Percentiles rank a stretch among this genome's conserved stretches.
phyloP scores from a whole-genome alignment of 2,888 invertebrate genomes.

The Drosophila kambysellisi region DNA sequence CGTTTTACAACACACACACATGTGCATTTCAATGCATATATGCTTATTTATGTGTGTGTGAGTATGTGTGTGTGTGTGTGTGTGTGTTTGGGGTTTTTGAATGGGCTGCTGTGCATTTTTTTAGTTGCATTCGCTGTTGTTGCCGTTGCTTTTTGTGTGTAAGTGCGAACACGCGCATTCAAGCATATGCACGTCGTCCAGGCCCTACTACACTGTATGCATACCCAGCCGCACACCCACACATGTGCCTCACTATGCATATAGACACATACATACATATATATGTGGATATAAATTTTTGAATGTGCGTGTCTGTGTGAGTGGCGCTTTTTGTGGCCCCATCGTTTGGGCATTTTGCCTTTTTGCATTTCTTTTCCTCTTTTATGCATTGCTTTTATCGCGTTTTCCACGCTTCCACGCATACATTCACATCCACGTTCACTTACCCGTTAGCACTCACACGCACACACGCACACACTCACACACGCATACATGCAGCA shows the following conservation, averaged over 20 bases:
- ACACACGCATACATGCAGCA: constrained; percentile 34
- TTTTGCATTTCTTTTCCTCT: constrained; percentile 76
- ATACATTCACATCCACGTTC: constrained; percentile 35
- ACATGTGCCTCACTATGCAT: constrained; percentile 15
- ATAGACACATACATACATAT: not conserved
- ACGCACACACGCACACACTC: constrained; percentile 13
- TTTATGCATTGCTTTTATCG: constrained; percentile 81
- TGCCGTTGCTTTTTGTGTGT: constrained; percentile 63
- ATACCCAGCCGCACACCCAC: constrained; percentile 15
- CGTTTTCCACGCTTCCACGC: constrained; percentile 66
- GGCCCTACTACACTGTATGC: constrained; percentile 35
- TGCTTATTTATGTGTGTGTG: constrained; percentile 7
- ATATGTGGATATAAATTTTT: constrained; percentile 15
- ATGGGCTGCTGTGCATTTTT: constrained; percentile 70
- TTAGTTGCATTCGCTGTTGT: constrained; percentile 50
- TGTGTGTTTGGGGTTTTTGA: constrained; percentile 58
- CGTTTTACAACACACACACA: constrained; percentile 57
- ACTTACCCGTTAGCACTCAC: constrained; percentile 26
- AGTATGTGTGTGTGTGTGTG: constrained; percentile 6
- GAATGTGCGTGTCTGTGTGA: constrained; percentile 36
- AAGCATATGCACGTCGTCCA: constrained; percentile 75
- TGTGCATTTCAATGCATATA: constrained; percentile 16
- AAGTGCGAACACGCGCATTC: constrained; percentile 81
- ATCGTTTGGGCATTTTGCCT: constrained; percentile 72
- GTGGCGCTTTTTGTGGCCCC: constrained; percentile 54